Conservation (phyloP, 2,797 vertebrate genomes). For the Vireo griseus region DNA sequence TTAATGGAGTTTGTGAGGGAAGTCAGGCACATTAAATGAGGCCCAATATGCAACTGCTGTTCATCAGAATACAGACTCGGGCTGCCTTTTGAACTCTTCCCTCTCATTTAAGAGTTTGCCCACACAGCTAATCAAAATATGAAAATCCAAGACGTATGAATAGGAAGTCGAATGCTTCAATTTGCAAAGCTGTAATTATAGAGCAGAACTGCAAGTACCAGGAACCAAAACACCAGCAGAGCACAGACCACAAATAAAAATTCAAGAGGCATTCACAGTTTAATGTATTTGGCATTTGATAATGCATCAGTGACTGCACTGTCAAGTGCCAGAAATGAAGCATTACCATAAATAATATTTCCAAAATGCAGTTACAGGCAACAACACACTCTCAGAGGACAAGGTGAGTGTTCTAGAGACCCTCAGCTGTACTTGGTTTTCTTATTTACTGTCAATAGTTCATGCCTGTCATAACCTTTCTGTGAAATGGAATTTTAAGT, state of each 20-base stretch:
- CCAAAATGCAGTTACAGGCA: not conserved
- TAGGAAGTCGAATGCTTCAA: constrained; percentile 22
- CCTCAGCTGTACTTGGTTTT: not conserved
- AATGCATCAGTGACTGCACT: constrained; percentile 6
- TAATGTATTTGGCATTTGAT: constrained; percentile 3
- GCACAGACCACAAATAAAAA: constrained; percentile 44
- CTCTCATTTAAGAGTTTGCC: constrained; percentile 36
- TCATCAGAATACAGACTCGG: not conserved
- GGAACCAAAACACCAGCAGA: constrained; percentile 17
- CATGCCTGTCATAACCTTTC: not conserved
- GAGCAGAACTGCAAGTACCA: constrained; percentile 22
- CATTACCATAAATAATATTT: not conserved
- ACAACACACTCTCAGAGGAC: not conserved
- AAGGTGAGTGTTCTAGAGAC: not conserved
- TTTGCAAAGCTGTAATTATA: constrained; percentile 40
- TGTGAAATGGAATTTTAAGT: not conserved
- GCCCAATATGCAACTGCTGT: not conserved
- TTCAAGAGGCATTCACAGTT: constrained; percentile 39
- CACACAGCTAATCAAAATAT: constrained; percentile 58
- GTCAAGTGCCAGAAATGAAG: constrained; percentile 22
- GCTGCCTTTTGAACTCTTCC: constrained; percentile 45
- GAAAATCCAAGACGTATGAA: constrained; percentile 16
- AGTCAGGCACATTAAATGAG: not conserved
- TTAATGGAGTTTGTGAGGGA: not conserved
- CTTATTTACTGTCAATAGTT: not conserved